A percentile compares a stretch with the other conserved stretches of the same genome.
Conservation (phyloP, 2,113 vertebrate genomes). For the Triplophysa dalaica region DNA sequence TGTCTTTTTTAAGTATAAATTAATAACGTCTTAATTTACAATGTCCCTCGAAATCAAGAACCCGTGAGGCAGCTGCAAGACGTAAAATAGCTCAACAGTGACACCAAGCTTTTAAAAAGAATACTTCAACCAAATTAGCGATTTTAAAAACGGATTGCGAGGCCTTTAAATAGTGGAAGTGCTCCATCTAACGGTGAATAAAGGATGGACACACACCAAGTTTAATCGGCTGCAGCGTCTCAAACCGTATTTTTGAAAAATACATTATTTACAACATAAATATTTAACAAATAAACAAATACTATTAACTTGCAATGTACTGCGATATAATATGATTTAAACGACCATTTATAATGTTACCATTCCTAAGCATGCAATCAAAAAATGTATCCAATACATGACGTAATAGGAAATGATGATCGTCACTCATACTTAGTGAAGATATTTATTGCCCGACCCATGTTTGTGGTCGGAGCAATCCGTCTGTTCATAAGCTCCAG, state of each 20-base stretch:
- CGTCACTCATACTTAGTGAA: slow-evolving; percentile 38
- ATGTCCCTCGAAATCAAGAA: background rate
- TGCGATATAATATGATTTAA: no score
- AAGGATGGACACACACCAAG: background rate
- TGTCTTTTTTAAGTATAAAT: slow-evolving; percentile 38
- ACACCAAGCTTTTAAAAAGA: slow-evolving; percentile 56
- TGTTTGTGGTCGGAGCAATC: slow-evolving; percentile 66
- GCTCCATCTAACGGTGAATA: background rate
- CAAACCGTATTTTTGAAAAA: background rate
- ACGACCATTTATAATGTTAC: background rate
- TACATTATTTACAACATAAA: background rate
- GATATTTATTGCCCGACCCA: slow-evolving; percentile 62
- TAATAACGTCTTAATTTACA: slow-evolving; percentile 11
- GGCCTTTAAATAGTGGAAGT: background rate
- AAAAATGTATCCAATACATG: background rate
- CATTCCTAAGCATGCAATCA: background rate
- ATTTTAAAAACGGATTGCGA: background rate
- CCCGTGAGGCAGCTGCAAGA: background rate
- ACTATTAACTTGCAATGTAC: background rate
- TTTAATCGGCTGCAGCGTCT: background rate
- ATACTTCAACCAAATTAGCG: slow-evolving; percentile 38
- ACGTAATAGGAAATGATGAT: slow-evolving; percentile 23
- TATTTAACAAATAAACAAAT: background rate
- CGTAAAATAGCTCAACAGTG: slow-evolving; percentile 63
- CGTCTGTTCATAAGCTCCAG: slow-evolving; percentile 51